Conservation (phyloP, 1,140 invertebrate genomes). For the Amyelois transitella region DNA sequence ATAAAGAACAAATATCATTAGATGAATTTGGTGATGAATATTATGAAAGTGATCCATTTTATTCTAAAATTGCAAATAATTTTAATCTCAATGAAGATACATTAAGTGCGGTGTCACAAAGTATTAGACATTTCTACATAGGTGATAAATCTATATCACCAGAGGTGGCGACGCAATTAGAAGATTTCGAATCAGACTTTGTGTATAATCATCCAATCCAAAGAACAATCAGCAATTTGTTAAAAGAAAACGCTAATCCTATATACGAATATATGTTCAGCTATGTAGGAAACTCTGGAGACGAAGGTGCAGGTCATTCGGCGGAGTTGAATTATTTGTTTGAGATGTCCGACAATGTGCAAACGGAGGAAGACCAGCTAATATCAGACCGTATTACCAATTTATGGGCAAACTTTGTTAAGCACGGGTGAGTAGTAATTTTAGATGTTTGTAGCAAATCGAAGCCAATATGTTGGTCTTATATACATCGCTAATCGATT, state of each 20-base stretch:
- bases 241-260: constrained; percentile 46
- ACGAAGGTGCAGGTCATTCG: constrained; percentile 28
- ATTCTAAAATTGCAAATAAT: constrained; percentile 38
- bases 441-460: not conserved
- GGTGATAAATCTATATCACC: constrained; percentile 44
- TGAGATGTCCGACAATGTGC: constrained; percentile 14
- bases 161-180: constrained; percentile 26
- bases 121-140: constrained; percentile 52
- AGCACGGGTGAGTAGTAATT: constrained; percentile 45
- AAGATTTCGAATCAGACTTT: constrained; percentile 54
- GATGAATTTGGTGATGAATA: constrained; percentile 28
- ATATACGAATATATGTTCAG: constrained; percentile 56
- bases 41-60: constrained; percentile 49
- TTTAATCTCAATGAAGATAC: constrained; percentile 47
- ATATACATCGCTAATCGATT: too few relatives aligned
- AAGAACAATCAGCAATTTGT: constrained; percentile 34
- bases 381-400: constrained; percentile 35
- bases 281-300: constrained; percentile 31
- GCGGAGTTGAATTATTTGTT: constrained; percentile 54
- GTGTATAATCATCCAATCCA: constrained; percentile 47
- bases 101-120: constrained; percentile 28
- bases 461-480: not conserved
- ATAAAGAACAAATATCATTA: constrained; percentile 28
- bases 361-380: constrained; percentile 28
- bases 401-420: constrained; percentile 58